Conservation (phyloP, 1,140 invertebrate species). For the Meloidogyne floridensis region DNA sequence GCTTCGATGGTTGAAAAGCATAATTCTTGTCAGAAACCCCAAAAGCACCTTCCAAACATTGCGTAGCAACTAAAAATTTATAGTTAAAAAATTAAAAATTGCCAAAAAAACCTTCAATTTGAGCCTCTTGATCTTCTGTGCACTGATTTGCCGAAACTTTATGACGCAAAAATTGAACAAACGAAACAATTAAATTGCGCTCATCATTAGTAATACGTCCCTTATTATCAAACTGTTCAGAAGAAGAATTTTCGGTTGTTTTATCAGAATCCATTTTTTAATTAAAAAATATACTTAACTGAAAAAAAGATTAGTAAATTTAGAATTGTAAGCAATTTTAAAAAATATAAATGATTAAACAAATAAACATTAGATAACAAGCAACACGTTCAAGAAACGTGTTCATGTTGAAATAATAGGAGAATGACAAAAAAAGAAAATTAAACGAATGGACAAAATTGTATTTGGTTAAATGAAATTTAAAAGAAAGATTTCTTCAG, state of each 20-base stretch:
- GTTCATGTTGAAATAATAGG: not conserved
- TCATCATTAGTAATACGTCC: slow-evolving; percentile 53
- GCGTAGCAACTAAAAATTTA: slow-evolving; percentile 61
- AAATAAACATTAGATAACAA: not conserved
- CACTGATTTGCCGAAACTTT: slow-evolving; percentile 63
- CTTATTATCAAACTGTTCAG: slow-evolving; percentile 1
- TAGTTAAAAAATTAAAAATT: not conserved
- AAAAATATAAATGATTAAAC: too few species aligned
- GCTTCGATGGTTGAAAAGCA: slow-evolving; percentile 61
- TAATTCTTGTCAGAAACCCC: slow-evolving; percentile 58
- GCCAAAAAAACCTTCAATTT: slow-evolving; percentile 55
- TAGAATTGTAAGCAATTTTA: too few species aligned
- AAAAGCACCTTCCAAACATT: slow-evolving; percentile 62
- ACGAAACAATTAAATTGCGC: slow-evolving; percentile 59
- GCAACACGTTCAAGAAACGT: not conserved
- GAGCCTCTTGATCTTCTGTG: slow-evolving; percentile 59
- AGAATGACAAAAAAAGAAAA: not conserved
- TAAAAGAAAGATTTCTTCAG: not conserved
- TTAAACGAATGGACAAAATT: not conserved
- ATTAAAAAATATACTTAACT: not conserved
- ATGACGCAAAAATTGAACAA: slow-evolving; percentile 64
- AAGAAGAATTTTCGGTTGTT: not conserved
- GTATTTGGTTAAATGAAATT: not conserved
- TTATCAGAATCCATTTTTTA: not conserved
- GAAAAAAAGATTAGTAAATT: too few species aligned